Base-by-base conservation (phyloP, 2,797 vertebrate genomes). In the Pterois miles region DNA sequence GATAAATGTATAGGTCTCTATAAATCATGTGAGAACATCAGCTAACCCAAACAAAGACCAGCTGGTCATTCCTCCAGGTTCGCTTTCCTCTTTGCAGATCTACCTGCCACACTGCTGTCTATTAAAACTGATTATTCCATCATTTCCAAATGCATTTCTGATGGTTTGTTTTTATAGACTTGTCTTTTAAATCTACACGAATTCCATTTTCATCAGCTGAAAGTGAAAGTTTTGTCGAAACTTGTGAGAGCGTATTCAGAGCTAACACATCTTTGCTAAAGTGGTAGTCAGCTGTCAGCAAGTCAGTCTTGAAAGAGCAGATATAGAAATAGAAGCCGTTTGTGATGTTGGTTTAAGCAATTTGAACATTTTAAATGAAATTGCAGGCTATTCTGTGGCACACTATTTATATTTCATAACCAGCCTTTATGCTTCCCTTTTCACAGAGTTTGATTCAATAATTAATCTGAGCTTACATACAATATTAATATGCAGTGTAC, bases 401-500 rank as follows among this genome's bases (percentile, higher is more conserved):
- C 33, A 43, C 3, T 58, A 59, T 83, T 53, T 74, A 56, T 78
- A 74, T 84, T 82, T 86, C 52, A 48, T 46, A 20, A 59, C 33
- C 63, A 66, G 46, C 50, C 74, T 76, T 69, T 70, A 56, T 71
- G 36, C 58, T 54, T 73, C 65, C 22, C 34, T 36, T 40, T 81
- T 70, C 72, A 74, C 67, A 5, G 57, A 48, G 31, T 64, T 66
- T 64, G n/a, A 76, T 48, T 83, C 29, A 77, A 60, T 64, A 75
- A 82, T 68, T 58, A 80, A 81, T 60, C 33, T 31, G 60, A 66
- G 78, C 31, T 69, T 20, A 65, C 62, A 68, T 57, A 16, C 63
- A 65, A 46, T 73, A 62, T 63, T 69, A 70, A 89, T 74, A 65
- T 59, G 57, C 66, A 57, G 38, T 36, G 46, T 76, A 54, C 76